Evolutionary conservation across 2,113 vertebrate genomes (phyloP), one percentile per base, ranked within the genome.

Genomic region (Pseudorhombus dupliciocellatus): DNA sequence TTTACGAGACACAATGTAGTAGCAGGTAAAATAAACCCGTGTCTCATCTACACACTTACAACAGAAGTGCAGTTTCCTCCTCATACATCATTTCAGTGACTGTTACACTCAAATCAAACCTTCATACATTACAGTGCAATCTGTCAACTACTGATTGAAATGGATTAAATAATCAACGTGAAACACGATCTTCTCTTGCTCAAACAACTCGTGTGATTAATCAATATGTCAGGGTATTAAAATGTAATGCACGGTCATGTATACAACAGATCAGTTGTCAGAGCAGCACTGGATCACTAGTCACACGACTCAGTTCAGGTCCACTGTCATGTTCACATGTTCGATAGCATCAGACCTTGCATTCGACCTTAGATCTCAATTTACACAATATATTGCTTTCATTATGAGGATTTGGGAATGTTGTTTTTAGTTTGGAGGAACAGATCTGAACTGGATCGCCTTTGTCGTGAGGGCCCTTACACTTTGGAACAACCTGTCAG

Each of bases 361-460:
- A 57, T 51, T 25, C 31, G 42, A 20, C 16, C 6, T 28, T 46
- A 54, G 7, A 61, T 26, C 42, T 48, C 24, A 63, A 20, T 53
- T 24, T 42, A 8, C 42, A 40, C 21, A 68, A 66, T 52, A 63
- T 68, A 77, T 64, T 72, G 74, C 44, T 73, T 59, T 59, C 42
- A 81, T 28, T 58, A n/a, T 37, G 7, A 68, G 25, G 10, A 74
- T 57, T 28, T 25, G 16, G 57, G 0, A 14, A 44, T 46, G 11
- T n/a, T 46, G 4, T 57, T 50, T 34, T 57, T 53, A 51, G 9
- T 25, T 34, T 10, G 28, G 18, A 71, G 5, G 14, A 28, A 55
- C 42, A 9, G 22, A 15, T 56, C 30, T 50, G n/a, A n/a, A n/a
- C n/a, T n/a, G n/a, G n/a, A n/a, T n/a, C n/a, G 10, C 10, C 31